Base-by-base conservation (phyloP, 2,113 vertebrate genomes). In the Oncorhynchus masou region DNA sequence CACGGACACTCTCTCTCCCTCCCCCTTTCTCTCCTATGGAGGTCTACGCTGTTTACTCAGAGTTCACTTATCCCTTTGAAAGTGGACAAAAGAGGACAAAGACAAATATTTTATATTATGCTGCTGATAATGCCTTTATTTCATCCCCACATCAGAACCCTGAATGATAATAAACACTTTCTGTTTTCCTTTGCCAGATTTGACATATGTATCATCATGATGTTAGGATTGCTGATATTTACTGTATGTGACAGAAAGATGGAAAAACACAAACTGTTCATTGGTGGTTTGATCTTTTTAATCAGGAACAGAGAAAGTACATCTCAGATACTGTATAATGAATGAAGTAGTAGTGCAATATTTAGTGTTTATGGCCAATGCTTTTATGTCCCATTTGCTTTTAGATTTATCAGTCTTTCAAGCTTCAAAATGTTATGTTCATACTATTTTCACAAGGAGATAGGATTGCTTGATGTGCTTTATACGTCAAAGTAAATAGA, bases 51-150 rank as follows among this genome's bases (percentile, higher is more conserved):
- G 68, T 54, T 71, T 51, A 24, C 29, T 60, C 1, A 48, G 19
- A 48, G 77, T 20, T 71, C 49, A 24, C 45, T 34, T 51, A 70
- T 72, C 24, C 64, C 51, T 84, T 75, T 80, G 80, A 84, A 69
- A 71, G 68, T 51, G 48, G 57, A 87, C 74, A 85, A 81, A 75
- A 74, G 49, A 79, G 24, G 34, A 75, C 64, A 77, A 51, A 76
- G 81, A 51, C 70, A 81, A 76, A 77, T 71, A 68, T 77, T 78
- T 75, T 67, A 71, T 75, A 78, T 73, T 60, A 68, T 73, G 57
- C 73, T 81, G 74, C 72, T 73, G 75, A 81, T 85, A 75, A 86
- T 84, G 68, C 59, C 51, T 57, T 51, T 59, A 72, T 78, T 62
- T 54, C 67, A 9, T 34, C 29, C 16, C 70, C 34, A 57, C 60